Conservation (phyloP, 2,113 vertebrate species). For the Phrynosoma blainvillii region DNA sequence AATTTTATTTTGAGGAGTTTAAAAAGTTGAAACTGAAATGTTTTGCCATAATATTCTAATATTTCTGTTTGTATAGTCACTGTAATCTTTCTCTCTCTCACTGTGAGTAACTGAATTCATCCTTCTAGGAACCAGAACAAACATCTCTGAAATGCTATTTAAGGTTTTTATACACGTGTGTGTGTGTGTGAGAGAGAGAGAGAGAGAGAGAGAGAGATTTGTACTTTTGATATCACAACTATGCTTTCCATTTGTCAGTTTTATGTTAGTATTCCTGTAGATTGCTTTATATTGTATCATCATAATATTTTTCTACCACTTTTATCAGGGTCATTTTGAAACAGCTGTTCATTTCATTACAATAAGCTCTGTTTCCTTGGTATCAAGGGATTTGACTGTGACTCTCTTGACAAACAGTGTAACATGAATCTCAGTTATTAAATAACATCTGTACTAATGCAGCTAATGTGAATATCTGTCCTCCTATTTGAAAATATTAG, state of each 20-base stretch:
- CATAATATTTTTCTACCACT: neutral
- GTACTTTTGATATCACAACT: neutral
- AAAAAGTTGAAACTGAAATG: too few species aligned
- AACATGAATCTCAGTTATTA: neutral
- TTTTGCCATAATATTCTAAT: too few species aligned
- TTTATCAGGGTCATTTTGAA: neutral
- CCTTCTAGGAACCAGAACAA: too few species aligned
- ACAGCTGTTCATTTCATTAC: neutral
- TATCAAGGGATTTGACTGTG: neutral
- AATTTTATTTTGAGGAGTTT: too few species aligned
- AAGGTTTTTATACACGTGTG: too few species aligned
- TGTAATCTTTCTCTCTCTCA: neutral
- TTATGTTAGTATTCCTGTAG: neutral
- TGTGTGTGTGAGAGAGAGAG: too few species aligned
- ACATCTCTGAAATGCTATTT: too few species aligned
- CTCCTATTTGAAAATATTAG: neutral
- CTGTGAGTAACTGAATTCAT: too few species aligned
- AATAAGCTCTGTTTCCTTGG: neutral
- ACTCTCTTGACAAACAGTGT: too few species aligned
- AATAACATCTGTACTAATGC: neutral
- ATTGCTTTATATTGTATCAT: neutral
- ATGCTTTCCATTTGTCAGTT: neutral
- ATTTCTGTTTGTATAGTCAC: too few species aligned
- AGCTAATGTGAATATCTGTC: neutral
- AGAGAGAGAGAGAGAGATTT: neutral